These are phyloP conservation scores for Periophthalmus magnuspinnatus DNA, from an alignment of 2,797 vertebrate genomes.

Conservation along the genomic window DNA sequence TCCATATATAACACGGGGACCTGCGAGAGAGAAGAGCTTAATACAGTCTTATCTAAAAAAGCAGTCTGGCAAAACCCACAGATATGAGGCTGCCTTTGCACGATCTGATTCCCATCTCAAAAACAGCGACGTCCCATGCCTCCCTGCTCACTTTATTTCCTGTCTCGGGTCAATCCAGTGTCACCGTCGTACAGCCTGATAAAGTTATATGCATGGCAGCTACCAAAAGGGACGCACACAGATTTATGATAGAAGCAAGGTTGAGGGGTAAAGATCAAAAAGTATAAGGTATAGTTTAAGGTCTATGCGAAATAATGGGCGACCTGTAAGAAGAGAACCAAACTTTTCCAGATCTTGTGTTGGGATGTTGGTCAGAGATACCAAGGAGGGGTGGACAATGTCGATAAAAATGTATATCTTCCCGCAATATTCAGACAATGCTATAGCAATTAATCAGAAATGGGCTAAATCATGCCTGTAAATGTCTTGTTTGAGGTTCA, in stretches of 20 bases:
- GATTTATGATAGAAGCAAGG: slow-evolving; percentile 52
- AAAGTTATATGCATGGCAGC: slow-evolving; percentile 58
- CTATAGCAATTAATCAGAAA: no score
- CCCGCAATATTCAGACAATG: no score
- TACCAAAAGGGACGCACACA: slow-evolving; percentile 47
- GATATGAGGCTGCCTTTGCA: slow-evolving; percentile 40
- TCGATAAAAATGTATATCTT: no score
- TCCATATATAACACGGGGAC: slow-evolving; percentile 58
- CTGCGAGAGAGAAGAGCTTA: slow-evolving; percentile 43
- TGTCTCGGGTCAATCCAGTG: slow-evolving; percentile 64
- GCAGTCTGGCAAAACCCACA: slow-evolving; percentile 49
- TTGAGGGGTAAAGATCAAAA: slow-evolving; percentile 54
- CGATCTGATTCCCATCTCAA: slow-evolving; percentile 44
- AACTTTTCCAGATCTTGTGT: not conserved
- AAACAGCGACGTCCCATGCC: slow-evolving; percentile 32
- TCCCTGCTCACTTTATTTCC: slow-evolving; percentile 29
- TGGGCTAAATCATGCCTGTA: no score
- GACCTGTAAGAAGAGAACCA: no score
- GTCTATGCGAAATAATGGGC: no score
- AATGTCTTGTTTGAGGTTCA: no score
- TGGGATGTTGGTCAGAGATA: not conserved
- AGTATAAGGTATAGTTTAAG: slow-evolving; percentile 22
- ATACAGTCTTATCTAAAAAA: slow-evolving; percentile 59
- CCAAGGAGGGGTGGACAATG: no score
- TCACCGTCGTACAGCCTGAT: slow-evolving; percentile 53